phyloP scores from a whole-genome alignment of 2,888 invertebrate species.

The Drosophila crucigera region DNA sequence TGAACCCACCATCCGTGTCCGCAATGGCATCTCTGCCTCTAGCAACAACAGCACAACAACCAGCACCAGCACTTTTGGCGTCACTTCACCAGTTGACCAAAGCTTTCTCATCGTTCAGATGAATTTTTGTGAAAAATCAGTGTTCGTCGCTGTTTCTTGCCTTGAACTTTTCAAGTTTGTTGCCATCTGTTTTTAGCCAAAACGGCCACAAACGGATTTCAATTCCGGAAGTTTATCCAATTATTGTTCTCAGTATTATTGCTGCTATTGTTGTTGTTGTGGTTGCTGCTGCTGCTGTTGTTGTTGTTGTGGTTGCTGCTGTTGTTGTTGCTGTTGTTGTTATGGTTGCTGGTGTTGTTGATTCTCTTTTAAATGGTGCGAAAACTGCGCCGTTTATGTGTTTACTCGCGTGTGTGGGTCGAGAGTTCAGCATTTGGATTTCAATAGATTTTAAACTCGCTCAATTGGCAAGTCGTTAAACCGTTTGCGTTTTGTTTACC shows the following conservation, averaged over 20 bases:
- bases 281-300: background rate
- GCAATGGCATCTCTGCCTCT: background rate
- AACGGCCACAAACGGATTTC: slow-evolving; percentile 22
- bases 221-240: slow-evolving; percentile 64
- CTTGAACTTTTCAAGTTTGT: slow-evolving; percentile 56
- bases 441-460: background rate
- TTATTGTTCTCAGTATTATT: slow-evolving; percentile 32
- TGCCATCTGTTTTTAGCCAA: slow-evolving; percentile 33
- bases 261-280: background rate
- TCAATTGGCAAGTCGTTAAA: slow-evolving; percentile 29
- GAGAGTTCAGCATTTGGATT: slow-evolving; percentile 27
- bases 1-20: slow-evolving; percentile 28
- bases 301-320: background rate
- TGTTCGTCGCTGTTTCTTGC: slow-evolving; percentile 27
- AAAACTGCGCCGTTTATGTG: slow-evolving; percentile 26
- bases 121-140: slow-evolving; percentile 8
- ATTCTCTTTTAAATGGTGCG: slow-evolving; percentile 57
- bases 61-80: background rate
- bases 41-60: background rate
- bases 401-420: slow-evolving; percentile 29
- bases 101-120: slow-evolving; percentile 16
- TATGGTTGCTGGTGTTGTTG: no score
- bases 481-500: slow-evolving; percentile 42
- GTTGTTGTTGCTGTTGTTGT: slow-evolving; percentile 2
- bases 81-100: slow-evolving; percentile 31